These are phyloP conservation scores for Spea multiplicata DNA, from an alignment of 2,113 vertebrate species.

Conservation along the genomic window DNA sequence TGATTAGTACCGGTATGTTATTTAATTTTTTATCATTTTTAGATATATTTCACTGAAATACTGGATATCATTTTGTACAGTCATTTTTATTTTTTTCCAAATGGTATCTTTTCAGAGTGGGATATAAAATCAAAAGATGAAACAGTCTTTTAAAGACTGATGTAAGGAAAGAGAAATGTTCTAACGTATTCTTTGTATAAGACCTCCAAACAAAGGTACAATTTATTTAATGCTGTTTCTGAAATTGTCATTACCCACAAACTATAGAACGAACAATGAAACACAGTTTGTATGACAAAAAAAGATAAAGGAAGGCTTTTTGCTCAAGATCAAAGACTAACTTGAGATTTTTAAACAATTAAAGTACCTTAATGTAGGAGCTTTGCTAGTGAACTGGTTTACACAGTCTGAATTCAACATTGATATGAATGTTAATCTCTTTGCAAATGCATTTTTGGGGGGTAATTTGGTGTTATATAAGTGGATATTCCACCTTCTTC, in stretches of 20 bases:
- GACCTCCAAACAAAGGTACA: background rate
- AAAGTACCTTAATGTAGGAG: background rate
- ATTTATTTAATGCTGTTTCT: background rate
- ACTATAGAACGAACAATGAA: background rate
- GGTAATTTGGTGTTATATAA: too few relatives aligned
- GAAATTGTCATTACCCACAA: background rate
- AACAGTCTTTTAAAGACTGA: background rate
- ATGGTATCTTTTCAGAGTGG: background rate
- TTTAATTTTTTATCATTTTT: too few relatives aligned
- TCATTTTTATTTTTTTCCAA: too few relatives aligned
- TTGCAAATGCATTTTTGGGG: too few relatives aligned
- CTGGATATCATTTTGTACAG: too few relatives aligned
- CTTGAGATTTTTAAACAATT: background rate
- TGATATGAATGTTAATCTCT: too few relatives aligned
- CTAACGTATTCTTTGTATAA: background rate
- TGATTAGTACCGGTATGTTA: too few relatives aligned
- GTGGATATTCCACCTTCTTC: too few relatives aligned
- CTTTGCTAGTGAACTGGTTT: background rate
- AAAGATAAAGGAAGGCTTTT: background rate
- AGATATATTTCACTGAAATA: too few relatives aligned
- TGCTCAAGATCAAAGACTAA: background rate
- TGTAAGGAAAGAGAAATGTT: background rate
- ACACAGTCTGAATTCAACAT: too few relatives aligned
- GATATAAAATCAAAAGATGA: slow-evolving; percentile 4
- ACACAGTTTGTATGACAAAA: background rate